Base-by-base conservation (phyloP, 2,797 vertebrate genomes). In the Pristis pectinata region DNA sequence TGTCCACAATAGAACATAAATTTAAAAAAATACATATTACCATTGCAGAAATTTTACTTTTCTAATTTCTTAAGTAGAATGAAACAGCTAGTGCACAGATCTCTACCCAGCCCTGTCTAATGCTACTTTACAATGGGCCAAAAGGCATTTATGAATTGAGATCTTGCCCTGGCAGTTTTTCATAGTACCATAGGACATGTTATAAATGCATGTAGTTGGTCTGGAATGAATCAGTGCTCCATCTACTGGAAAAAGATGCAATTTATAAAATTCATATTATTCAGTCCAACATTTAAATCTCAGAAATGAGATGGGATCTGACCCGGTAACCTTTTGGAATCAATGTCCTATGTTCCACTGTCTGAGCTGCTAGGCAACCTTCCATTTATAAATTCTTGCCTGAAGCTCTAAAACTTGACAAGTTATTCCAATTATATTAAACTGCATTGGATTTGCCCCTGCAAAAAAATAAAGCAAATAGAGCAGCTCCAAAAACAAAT, bases 171-270 rank as follows among this genome's bases (percentile, higher is more conserved):
- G 44, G 24, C 27, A 74, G 70, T 30, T 76, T 94, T 41, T 74
- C 34, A 49, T 41, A 41, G n/a, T 0, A 11, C 85, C 59, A 61
- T n/a, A 37, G 56, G 0, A 89, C 11, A 13, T n/a, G 9, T 17
- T 83, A 53, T 83, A 89, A 85, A 59, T 89, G 17, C 87, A 41
- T 67, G 3, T 8, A 41, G 59, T 41, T 24, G 8, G 27, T 53
- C 92, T 94, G 70, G 49, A 94, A n/a, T 94, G 70, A 49, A 17
- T 41, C 27, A 56, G 17, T 94, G 92, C 44, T 53, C 92, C 92
- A 94, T 94, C 44, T 94, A 49, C 44, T 94, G 92, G 92, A 41
- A 76, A 74, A 74, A 74, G 72, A 34, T 94, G 34, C n/a, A 92
- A 41, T n/a, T 64, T 61, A 22, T 92, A 22, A 22, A 53, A 76